These are phyloP conservation scores for Oncorhynchus keta DNA, from an alignment of 2,113 vertebrate genomes.

Conservation along the genomic window DNA sequence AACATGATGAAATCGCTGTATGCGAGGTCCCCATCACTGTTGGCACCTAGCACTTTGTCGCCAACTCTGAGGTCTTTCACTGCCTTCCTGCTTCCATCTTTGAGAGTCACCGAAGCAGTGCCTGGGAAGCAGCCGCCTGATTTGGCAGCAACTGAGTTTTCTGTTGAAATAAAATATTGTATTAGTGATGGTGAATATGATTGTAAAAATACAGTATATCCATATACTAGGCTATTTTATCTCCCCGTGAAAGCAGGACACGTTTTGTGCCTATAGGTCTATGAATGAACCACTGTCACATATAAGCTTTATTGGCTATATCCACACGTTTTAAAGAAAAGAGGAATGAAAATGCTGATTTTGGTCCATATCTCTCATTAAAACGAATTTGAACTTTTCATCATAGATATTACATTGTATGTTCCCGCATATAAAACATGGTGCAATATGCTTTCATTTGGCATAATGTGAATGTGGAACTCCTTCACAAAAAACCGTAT, in stretches of 20 bases:
- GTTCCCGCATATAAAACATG: slow-evolving; percentile 29
- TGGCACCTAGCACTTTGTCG: slow-evolving; percentile 85
- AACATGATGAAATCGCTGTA: slow-evolving; percentile 95
- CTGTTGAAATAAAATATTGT: slow-evolving; percentile 57
- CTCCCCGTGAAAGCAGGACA: not conserved
- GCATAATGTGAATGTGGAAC: slow-evolving; percentile 54
- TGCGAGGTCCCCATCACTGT: slow-evolving; percentile 76
- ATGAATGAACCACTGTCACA: not conserved
- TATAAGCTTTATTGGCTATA: not conserved
- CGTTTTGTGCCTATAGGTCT: not conserved
- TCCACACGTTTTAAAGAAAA: not conserved
- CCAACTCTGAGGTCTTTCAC: slow-evolving; percentile 83
- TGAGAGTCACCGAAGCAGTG: slow-evolving; percentile 81
- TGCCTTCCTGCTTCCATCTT: slow-evolving; percentile 82
- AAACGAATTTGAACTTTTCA: not conserved
- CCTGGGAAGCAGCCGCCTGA: slow-evolving; percentile 95
- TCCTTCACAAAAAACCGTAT: slow-evolving; percentile 59
- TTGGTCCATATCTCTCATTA: not conserved
- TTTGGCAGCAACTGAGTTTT: slow-evolving; percentile 96
- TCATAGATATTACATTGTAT: not conserved
- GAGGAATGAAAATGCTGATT: not conserved
- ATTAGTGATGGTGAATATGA: not conserved
- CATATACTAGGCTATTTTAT: not conserved
- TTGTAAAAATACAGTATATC: not conserved
- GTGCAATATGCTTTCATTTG: slow-evolving; percentile 55